phyloP scores from a whole-genome alignment of 2,113 vertebrate genomes.

The Stegastes partitus region DNA sequence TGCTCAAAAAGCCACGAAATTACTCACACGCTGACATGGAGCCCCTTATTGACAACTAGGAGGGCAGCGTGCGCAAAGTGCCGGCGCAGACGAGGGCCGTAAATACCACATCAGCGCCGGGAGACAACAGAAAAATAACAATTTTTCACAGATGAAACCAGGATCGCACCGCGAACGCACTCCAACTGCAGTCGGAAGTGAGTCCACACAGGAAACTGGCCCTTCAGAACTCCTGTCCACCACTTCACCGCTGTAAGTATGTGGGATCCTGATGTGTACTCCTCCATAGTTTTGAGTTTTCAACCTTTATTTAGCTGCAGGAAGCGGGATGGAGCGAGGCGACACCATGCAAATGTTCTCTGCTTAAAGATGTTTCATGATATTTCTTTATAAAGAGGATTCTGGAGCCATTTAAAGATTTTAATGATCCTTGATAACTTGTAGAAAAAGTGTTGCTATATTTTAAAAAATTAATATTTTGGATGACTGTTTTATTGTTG shows the following conservation, averaged over 20 bases:
- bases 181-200: slow-evolving; percentile 36
- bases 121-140: slow-evolving; percentile 6
- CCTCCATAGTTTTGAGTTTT: slow-evolving; percentile 47
- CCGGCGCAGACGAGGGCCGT: slow-evolving; percentile 4
- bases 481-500: too few relatives aligned
- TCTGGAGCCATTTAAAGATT: slow-evolving; percentile 4
- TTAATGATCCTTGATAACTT: not conserved
- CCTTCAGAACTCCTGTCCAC: slow-evolving; percentile 33
- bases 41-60: slow-evolving; percentile 41
- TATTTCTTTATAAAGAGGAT: slow-evolving; percentile 9
- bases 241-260: slow-evolving; percentile 60
- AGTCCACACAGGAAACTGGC: slow-evolving; percentile 48
- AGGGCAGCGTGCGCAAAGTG: slow-evolving; percentile 48
- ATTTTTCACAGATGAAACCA: not conserved
- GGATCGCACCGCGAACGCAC: slow-evolving; percentile 4
- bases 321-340: slow-evolving; percentile 33
- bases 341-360: slow-evolving; percentile 44
- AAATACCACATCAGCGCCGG: slow-evolving; percentile 26
- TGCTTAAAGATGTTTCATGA: slow-evolving; percentile 42
- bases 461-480: not conserved
- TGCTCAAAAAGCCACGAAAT: slow-evolving; percentile 62
- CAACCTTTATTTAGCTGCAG: slow-evolving; percentile 61
- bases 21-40: slow-evolving; percentile 57
- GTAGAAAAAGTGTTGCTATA: too few relatives aligned
- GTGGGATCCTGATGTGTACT: slow-evolving; percentile 48